Evolutionary conservation across 1,140 invertebrate genomes (phyloP).

Genomic region (Adelges cooleyi): DNA sequence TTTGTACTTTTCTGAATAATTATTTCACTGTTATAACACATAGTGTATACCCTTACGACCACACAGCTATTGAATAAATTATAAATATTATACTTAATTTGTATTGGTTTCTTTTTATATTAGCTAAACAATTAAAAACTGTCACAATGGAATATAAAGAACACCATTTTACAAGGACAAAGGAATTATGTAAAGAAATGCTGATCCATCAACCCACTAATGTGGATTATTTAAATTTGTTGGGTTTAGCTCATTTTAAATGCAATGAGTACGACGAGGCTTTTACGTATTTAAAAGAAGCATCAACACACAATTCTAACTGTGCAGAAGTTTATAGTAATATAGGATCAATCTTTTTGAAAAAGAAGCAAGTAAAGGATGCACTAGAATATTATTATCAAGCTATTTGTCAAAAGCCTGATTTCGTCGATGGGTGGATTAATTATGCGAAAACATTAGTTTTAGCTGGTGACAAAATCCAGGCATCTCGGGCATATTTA

Average conservation of each 20-base stretch:
- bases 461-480: neutral
- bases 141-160: neutral
- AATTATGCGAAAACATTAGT: neutral
- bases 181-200: neutral
- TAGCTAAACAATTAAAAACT: neutral
- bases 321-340: neutral
- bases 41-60: too few relatives aligned
- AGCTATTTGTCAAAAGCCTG: neutral
- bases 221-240: neutral
- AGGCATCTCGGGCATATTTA: neutral
- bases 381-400: neutral
- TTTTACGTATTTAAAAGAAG: neutral
- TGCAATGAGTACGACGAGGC: neutral
- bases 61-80: too few relatives aligned
- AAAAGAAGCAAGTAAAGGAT: neutral
- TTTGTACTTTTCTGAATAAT: too few relatives aligned
- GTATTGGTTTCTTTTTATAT: neutral
- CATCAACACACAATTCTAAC: neutral
- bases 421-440: neutral
- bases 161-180: neutral
- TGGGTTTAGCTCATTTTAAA: neutral
- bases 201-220: neutral
- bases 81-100: too few relatives aligned
- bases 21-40: too few relatives aligned
- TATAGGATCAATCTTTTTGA: neutral